Base-by-base conservation (phyloP, 2,888 invertebrate species). In the Choristoneura rosaceana region DNA sequence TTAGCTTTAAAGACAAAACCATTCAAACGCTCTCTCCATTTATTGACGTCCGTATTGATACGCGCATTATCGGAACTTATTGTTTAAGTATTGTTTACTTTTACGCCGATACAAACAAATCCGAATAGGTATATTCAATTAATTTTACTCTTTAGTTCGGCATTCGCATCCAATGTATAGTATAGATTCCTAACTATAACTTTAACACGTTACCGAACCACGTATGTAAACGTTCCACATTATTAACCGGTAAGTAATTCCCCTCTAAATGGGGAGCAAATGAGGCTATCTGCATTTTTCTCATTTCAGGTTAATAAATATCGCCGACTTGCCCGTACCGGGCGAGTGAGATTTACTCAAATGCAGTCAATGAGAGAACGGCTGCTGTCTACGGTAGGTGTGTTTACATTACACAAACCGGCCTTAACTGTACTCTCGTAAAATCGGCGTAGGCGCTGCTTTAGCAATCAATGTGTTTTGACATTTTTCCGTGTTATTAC, bases 231-330 rank as follows among this genome's bases (percentile, higher is more conserved):
- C 76, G 71, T 63, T 73, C 77, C 65, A 70, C 73, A 58, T 66
- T 64, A 74, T 73, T 75, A 74, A 75, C 74, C 71, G 75, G 75
- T 74, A 69, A 76, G 77, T 73, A 75, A 70, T 70, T 73, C 68
- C 62, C 75, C 75, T 76, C 75, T 78, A 77, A 70, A 74, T 75
- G 76, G 79, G 80, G 79, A 81, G 82, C 80, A 81, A 84, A 84
- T 81, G 81, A 77, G 79, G 76, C 78, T 77, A 80, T 76, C 85
- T 79, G 84, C 90, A 91, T 91, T 90, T 90, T 90, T 91, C 86
- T 88, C 87, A 89, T 90, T 91, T 87, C 84, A 89, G 89, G 90
- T 89, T 90, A 92, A 92, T 92, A 90, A 90, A 92, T 90, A 91
- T 87, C 88, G 84, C 82, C 81, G 80, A 79, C 78, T 79, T 82